Conservation (phyloP, 2,797 vertebrate genomes). For the Pangasius djambal region DNA sequence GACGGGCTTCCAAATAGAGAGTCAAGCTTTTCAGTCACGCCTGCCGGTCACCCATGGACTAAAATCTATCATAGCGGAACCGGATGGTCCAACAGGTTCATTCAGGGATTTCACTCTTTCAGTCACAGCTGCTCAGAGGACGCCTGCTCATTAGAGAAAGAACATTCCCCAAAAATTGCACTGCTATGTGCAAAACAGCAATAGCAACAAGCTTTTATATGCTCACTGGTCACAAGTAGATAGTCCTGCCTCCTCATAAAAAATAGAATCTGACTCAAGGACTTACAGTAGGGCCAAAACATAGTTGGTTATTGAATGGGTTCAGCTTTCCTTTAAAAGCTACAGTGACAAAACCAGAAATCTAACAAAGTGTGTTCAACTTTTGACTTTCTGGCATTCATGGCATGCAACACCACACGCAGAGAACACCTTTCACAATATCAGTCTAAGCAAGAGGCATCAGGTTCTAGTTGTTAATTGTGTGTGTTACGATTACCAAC, state of each 20-base stretch:
- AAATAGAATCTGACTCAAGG: not conserved
- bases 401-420: not conserved
- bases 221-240: not conserved
- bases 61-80: slow-evolving; percentile 36
- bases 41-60: slow-evolving; percentile 1
- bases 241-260: not conserved
- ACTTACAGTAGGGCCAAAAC: not conserved
- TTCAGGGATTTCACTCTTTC: not conserved
- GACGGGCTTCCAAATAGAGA: slow-evolving; percentile 36
- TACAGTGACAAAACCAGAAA: not conserved
- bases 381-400: not conserved
- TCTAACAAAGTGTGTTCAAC: not conserved
- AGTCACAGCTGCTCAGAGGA: not conserved
- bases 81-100: slow-evolving; percentile 1
- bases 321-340: not conserved
- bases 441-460: not conserved
- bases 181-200: not conserved
- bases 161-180: not conserved
- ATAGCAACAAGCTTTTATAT: not conserved
- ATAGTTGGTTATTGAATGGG: not conserved
- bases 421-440: not conserved
- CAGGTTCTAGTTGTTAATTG: not conserved
- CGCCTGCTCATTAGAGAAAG: not conserved
- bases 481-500: not conserved
- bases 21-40: slow-evolving; percentile 25